Percentiles rank a stretch among this genome's conserved stretches.
Conservation (phyloP, 2,113 vertebrate species). For the Zapus hudsonius region DNA sequence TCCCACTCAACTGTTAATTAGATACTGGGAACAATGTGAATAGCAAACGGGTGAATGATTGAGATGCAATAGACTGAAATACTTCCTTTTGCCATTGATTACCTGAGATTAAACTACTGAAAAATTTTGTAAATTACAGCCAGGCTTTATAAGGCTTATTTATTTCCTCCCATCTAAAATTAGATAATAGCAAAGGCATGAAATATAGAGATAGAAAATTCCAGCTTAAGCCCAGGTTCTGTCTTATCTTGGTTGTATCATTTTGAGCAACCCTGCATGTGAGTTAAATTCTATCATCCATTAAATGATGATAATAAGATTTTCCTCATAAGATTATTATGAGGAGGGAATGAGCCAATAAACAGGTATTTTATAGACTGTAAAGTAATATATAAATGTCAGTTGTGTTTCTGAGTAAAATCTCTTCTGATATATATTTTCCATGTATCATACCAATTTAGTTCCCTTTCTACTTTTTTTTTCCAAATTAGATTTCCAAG, state of each 20-base stretch:
- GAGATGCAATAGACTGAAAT: not conserved
- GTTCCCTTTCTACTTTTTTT: not conserved
- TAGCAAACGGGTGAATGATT: not conserved
- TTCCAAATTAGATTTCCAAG: slow-evolving; percentile 23
- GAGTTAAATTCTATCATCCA: slow-evolving; percentile 25
- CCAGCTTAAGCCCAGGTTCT: not conserved
- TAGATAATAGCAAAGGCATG: not conserved
- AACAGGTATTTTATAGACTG: slow-evolving; percentile 39
- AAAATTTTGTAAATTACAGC: not conserved
- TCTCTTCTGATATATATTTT: slow-evolving; percentile 35
- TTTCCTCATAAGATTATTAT: slow-evolving; percentile 2
- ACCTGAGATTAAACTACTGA: not conserved
- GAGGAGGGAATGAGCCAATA: slow-evolving; percentile 20
- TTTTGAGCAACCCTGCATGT: not conserved
- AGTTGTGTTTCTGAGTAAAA: not conserved
- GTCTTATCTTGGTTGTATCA: not conserved
- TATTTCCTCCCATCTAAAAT: not conserved
- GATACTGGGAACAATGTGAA: not conserved
- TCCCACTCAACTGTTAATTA: not conserved
- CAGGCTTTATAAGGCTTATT: not conserved
- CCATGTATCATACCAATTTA: not conserved
- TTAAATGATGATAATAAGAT: slow-evolving; percentile 20
- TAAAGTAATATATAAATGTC: slow-evolving; percentile 52
- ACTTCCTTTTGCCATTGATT: not conserved
- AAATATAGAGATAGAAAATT: not conserved